Evolutionary conservation across 1,140 invertebrate species (phyloP).

Genomic region (Drosophila persimilis): DNA sequence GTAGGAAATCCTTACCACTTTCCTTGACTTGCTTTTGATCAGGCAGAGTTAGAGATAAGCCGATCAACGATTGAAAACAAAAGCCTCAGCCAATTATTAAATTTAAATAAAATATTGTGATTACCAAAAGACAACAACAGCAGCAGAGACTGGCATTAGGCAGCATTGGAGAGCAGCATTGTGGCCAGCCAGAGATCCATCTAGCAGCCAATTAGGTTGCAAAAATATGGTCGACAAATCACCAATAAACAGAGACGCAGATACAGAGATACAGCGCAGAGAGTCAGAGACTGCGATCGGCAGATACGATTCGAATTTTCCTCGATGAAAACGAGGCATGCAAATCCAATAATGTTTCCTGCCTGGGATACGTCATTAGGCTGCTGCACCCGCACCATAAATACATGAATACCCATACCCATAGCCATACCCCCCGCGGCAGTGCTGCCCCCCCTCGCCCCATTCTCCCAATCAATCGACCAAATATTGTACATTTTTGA

Average conservation of each 20-base stretch:
- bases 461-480: conserved; percentile 15
- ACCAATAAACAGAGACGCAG: conserved; percentile 32
- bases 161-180: too few species aligned
- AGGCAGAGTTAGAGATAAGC: too few species aligned
- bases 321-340: conserved; percentile 25
- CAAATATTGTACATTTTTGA: conserved; percentile 47
- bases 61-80: conserved; percentile 11
- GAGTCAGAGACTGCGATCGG: conserved; percentile 5
- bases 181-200: conserved; percentile 24
- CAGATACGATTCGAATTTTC: conserved; percentile 29
- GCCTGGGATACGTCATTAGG: conserved; percentile 2
- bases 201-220: conserved; percentile 41
- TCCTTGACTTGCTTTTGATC: conserved; percentile 7
- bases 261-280: conserved; percentile 1
- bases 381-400: conserved; percentile 42
- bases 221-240: conserved; percentile 73
- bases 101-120: conserved; percentile 35
- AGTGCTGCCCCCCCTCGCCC: too few species aligned
- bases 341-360: conserved; percentile 46
- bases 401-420: conserved; percentile 20
- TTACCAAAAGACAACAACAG: conserved; percentile 14
- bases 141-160: not conserved
- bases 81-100: conserved; percentile 32
- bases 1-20: conserved; percentile 9
- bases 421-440: not conserved